Conservation (phyloP, 2,888 invertebrate species). For the Troides oblongomaculatus region DNA sequence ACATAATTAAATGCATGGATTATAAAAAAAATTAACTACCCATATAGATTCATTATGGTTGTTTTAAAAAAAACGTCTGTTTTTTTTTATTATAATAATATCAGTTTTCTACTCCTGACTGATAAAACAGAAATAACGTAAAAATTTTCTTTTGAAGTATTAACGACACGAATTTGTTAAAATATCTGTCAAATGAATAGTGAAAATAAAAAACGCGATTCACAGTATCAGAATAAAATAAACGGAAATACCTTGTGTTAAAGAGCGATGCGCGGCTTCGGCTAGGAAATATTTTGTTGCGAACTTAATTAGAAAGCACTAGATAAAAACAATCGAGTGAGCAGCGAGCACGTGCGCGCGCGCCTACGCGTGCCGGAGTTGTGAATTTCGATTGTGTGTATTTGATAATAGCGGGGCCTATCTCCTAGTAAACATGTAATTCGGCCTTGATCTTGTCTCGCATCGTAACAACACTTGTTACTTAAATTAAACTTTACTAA, state of each 20-base stretch:
- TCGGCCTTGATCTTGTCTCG: constrained; percentile 36
- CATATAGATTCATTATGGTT: background rate
- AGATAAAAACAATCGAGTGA: background rate
- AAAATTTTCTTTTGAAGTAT: background rate
- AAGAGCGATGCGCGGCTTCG: background rate
- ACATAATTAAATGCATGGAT: background rate
- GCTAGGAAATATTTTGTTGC: background rate
- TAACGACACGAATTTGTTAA: background rate
- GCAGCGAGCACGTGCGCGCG: constrained; percentile 31
- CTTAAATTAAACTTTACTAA: constrained; percentile 11
- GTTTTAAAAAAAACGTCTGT: background rate
- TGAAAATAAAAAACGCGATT: background rate
- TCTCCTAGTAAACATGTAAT: constrained; percentile 34
- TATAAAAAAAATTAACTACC: background rate
- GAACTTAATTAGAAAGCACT: background rate
- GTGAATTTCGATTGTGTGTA: constrained; percentile 31
- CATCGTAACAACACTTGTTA: constrained; percentile 17
- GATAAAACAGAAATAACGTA: background rate
- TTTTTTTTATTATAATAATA: background rate
- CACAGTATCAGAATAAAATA: background rate
- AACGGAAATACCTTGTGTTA: background rate
- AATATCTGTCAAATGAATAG: background rate
- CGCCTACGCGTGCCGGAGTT: constrained; percentile 36
- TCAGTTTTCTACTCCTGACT: background rate
- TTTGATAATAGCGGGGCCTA: constrained; percentile 34